phyloP scores from a whole-genome alignment of 1,140 invertebrate genomes.

The Caerostris extrusa region DNA sequence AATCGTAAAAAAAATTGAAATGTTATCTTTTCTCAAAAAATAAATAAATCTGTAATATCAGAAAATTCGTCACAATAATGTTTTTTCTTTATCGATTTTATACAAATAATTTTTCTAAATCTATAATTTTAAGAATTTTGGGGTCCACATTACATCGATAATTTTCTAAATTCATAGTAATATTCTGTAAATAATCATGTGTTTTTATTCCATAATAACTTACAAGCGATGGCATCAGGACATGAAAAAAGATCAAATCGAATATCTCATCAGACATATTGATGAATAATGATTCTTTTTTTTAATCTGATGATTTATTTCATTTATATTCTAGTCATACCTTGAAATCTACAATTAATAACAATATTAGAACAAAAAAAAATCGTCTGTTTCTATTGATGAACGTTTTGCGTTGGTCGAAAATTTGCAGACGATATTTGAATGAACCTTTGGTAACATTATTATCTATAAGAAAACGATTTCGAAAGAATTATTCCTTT shows the following conservation, averaged over 20 bases:
- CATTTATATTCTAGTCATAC: background rate
- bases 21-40: too few species aligned
- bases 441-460: background rate
- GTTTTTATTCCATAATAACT: background rate
- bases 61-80: too few species aligned
- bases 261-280: background rate
- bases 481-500: constrained; percentile 30
- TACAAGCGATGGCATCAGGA: background rate
- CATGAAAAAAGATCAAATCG: background rate
- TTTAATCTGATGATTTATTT: background rate
- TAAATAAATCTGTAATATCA: too few species aligned
- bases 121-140: too few species aligned
- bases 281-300: background rate
- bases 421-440: background rate
- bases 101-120: too few species aligned
- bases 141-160: too few species aligned
- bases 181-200: background rate
- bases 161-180: too few species aligned
- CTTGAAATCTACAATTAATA: background rate
- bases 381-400: background rate
- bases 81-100: too few species aligned
- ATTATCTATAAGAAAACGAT: constrained; percentile 30
- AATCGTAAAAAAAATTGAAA: too few species aligned
- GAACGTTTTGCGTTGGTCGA: background rate
- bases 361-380: background rate